Evolutionary conservation across 1,140 invertebrate genomes (phyloP).

Genomic region (Platorchestia sp.): DNA sequence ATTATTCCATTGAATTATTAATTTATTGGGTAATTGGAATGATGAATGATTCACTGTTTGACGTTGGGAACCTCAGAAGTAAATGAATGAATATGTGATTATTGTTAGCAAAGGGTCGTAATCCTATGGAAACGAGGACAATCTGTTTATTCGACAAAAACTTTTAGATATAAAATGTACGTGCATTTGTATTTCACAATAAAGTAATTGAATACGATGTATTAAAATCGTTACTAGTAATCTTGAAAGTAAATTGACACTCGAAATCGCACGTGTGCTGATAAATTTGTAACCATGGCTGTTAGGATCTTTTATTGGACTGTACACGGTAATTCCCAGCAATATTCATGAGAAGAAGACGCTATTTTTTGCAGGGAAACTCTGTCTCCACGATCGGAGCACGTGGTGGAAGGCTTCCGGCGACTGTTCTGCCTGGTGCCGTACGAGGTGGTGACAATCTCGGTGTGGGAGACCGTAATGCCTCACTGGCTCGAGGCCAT

Average conservation of each 20-base stretch:
- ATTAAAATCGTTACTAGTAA: background rate
- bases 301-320: background rate
- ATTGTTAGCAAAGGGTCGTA: too few species aligned
- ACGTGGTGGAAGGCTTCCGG: conserved; percentile 93
- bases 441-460: conserved; percentile 95
- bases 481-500: conserved; percentile 99
- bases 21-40: too few species aligned
- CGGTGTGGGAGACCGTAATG: conserved; percentile 98
- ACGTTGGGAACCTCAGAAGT: too few species aligned
- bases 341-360: background rate
- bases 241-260: background rate
- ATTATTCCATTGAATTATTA: too few species aligned
- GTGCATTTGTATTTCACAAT: background rate
- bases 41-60: too few species aligned
- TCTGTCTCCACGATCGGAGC: conserved; percentile 88
- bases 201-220: background rate
- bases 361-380: conserved; percentile 59
- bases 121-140: too few species aligned
- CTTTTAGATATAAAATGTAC: too few species aligned
- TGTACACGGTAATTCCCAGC: background rate
- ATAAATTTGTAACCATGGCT: background rate
- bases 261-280: background rate
- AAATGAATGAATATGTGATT: too few species aligned
- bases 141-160: too few species aligned
- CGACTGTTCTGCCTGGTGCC: conserved; percentile 95